Conservation (phyloP, 1,140 invertebrate genomes). For the Diplogasteroides magnus region DNA sequence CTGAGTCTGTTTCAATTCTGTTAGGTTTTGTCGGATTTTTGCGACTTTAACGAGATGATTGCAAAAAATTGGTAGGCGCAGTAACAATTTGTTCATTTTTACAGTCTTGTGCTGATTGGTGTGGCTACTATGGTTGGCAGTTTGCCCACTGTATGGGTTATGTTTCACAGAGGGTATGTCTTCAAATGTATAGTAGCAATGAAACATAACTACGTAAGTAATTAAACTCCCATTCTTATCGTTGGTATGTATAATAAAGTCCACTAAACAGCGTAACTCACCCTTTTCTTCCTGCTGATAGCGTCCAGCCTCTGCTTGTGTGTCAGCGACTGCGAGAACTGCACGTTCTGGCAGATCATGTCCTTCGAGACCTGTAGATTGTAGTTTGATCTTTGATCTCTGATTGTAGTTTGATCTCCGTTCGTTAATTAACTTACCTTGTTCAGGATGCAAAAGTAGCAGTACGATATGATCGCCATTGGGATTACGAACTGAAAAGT, state of each 20-base stretch:
- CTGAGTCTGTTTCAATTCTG: not conserved
- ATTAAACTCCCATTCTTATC: conserved; percentile 4
- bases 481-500: conserved; percentile 52
- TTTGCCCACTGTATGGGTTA: no score
- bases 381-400: not conserved
- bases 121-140: no score
- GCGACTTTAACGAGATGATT: not conserved
- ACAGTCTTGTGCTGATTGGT: no score
- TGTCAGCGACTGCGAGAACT: conserved; percentile 46
- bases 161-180: no score
- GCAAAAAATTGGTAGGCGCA: no score
- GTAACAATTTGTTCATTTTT: no score
- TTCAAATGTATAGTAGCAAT: no score
- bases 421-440: conserved; percentile 21
- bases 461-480: conserved; percentile 51
- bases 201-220: conserved; percentile 6
- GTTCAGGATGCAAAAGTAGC: conserved; percentile 46
- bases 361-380: conserved; percentile 26
- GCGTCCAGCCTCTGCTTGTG: conserved; percentile 47
- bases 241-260: conserved; percentile 4
- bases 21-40: not conserved
- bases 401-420: conserved; percentile 29
- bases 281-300: conserved; percentile 40
- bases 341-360: conserved; percentile 53
- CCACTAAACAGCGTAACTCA: not conserved